Percentiles rank a stretch among this genome's conserved stretches.
phyloP scores from a whole-genome alignment of 2,797 vertebrate species.

The Falco naumanni region DNA sequence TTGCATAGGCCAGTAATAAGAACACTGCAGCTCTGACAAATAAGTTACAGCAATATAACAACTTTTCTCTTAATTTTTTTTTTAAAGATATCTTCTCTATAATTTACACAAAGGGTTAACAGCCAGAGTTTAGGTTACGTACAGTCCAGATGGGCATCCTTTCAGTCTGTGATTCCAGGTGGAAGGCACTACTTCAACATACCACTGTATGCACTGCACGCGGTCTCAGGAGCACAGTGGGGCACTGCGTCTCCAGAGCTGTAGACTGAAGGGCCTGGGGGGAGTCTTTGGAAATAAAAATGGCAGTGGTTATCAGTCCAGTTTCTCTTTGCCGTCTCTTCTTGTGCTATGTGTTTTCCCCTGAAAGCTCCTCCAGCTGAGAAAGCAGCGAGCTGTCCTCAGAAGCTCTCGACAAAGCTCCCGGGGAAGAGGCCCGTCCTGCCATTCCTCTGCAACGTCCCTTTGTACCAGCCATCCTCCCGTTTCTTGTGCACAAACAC shows the following conservation, averaged over 20 bases:
- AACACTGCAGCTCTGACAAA: conserved; percentile 76
- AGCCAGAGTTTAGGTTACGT: conserved; percentile 52
- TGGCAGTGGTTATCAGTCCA: conserved; percentile 67
- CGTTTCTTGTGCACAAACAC: conserved; percentile 86
- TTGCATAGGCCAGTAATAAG: conserved; percentile 74
- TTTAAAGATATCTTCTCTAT: conserved; percentile 71
- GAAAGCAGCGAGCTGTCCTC: conserved; percentile 15
- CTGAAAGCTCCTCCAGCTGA: conserved; percentile 35
- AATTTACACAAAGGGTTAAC: conserved; percentile 70
- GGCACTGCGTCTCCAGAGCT: conserved; percentile 19
- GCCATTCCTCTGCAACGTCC: conserved; percentile 83
- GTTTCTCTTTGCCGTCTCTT: conserved; percentile 65
- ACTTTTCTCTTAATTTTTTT: conserved; percentile 59
- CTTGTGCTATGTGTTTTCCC: conserved; percentile 69
- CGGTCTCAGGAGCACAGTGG: conserved; percentile 27
- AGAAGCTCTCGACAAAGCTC: conserved; percentile 87
- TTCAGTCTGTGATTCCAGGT: conserved; percentile 59
- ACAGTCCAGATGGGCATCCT: conserved; percentile 59
- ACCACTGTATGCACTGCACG: conserved; percentile 41
- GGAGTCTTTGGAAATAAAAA: conserved; percentile 71
- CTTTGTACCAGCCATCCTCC: conserved; percentile 86
- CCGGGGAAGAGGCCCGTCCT: conserved; percentile 84
- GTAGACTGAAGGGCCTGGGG: conserved; percentile 54
- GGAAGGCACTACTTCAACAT: conserved; percentile 75
- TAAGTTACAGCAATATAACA: conserved; percentile 75